A percentile compares a stretch with the other conserved stretches of the same genome.
These are phyloP conservation scores for Ligdia adustata DNA, from an alignment of 2,888 invertebrate genomes.

Conservation along the genomic window DNA sequence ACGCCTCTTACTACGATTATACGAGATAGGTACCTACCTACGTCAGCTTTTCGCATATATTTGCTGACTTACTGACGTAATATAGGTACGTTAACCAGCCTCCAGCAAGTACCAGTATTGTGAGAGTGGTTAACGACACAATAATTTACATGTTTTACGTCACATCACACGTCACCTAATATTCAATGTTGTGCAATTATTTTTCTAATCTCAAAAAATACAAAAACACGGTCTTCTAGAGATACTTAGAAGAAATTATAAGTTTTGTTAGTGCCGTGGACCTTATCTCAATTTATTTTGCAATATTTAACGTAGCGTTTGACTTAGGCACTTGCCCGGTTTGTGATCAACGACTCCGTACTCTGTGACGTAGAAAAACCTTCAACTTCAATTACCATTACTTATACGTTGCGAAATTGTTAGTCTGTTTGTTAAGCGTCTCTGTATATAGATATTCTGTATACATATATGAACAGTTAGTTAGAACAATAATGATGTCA, in stretches of 20 bases:
- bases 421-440: slow-evolving; percentile 21
- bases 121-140: no score
- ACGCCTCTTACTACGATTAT: slow-evolving; percentile 58
- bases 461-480: slow-evolving; percentile 24
- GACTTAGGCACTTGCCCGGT: slow-evolving; percentile 14
- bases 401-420: slow-evolving; percentile 23
- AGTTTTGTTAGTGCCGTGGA: no score
- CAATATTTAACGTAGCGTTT: no score
- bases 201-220: no score
- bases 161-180: no score
- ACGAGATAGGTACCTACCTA: slow-evolving; percentile 35
- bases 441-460: slow-evolving; percentile 23
- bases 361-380: slow-evolving; percentile 32
- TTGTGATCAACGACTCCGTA: slow-evolving; percentile 36
- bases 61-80: slow-evolving; percentile 42
- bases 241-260: no score
- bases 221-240: no score
- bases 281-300: no score
- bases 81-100: slow-evolving; percentile 48
- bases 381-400: slow-evolving; percentile 39
- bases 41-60: slow-evolving; percentile 68
- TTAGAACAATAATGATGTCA: slow-evolving; percentile 22
- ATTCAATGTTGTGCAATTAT: no score
- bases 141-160: no score
- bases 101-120: no score